These are phyloP conservation scores for Leptonema lineaticorne DNA, from an alignment of 1,140 invertebrate species.

Conservation along the genomic window DNA sequence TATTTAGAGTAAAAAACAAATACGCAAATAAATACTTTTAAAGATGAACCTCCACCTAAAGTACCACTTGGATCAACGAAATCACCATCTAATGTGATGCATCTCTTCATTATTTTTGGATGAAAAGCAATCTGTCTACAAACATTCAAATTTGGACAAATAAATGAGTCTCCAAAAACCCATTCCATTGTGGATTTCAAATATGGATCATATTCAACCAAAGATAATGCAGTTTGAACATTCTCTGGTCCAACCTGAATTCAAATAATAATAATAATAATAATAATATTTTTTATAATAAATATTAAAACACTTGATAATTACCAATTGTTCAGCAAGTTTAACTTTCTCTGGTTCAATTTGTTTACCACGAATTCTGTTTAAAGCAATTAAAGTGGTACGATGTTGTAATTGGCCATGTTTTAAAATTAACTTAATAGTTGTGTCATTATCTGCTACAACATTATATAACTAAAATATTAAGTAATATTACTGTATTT, in stretches of 20 bases:
- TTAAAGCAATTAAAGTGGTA: conserved; percentile 89
- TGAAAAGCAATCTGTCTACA: conserved; percentile 81
- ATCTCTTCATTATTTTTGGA: conserved; percentile 68
- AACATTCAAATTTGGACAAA: conserved; percentile 78
- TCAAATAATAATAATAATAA: background rate
- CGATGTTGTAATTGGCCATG: conserved; percentile 76
- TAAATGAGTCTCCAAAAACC: conserved; percentile 84
- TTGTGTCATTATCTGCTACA: conserved; percentile 85
- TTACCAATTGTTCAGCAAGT: conserved; percentile 73
- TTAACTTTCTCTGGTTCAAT: conserved; percentile 65
- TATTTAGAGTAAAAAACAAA: background rate
- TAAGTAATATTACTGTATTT: conserved; percentile 13
- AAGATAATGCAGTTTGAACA: conserved; percentile 77
- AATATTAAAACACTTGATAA: conserved; percentile 41
- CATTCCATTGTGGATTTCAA: conserved; percentile 80
- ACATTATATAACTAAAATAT: conserved; percentile 83
- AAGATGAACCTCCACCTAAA: conserved; percentile 77
- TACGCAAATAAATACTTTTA: conserved; percentile 46
- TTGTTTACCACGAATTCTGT: conserved; percentile 73
- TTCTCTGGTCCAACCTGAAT: conserved; percentile 72
- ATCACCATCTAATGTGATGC: conserved; percentile 92
- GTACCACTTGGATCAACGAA: conserved; percentile 87
- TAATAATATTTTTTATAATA: background rate
- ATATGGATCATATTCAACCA: conserved; percentile 75
- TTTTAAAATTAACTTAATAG: conserved; percentile 81